Evolutionary conservation across 2,888 invertebrate species (phyloP).

Genomic region (Machimus rusticus): DNA sequence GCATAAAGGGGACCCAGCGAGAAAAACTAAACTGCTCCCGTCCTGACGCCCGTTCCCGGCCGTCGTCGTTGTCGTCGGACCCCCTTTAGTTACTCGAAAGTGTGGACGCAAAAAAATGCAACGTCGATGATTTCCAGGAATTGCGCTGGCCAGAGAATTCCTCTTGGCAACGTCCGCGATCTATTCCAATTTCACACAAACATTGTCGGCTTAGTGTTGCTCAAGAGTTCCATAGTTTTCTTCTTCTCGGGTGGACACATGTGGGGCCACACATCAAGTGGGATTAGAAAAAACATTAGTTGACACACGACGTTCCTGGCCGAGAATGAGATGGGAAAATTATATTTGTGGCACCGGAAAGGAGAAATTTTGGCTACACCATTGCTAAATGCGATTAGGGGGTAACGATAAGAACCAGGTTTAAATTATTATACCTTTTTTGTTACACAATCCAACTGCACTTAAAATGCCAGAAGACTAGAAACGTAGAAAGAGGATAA

Average conservation of each 20-base stretch:
- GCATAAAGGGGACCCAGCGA: neutral
- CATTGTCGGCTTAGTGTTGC: neutral
- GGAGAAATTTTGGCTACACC: neutral
- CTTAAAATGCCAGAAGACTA: neutral
- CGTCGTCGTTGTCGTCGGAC: neutral
- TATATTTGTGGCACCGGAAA: neutral
- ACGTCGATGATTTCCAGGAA: conserved; percentile 11
- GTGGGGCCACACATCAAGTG: conserved; percentile 12
- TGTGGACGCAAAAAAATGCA: neutral
- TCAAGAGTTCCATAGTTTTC: neutral
- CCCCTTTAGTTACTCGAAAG: neutral
- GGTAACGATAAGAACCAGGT: neutral
- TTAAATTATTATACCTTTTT: neutral
- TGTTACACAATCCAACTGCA: neutral
- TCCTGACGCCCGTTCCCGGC: neutral
- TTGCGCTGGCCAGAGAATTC: neutral
- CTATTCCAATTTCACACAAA: neutral
- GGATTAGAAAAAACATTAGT: neutral
- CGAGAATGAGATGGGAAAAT: neutral
- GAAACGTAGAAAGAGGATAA: too few relatives aligned
- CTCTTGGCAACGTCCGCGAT: neutral
- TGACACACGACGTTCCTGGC: neutral
- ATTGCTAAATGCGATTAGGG: neutral
- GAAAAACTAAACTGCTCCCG: neutral
- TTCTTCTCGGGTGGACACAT: neutral